Evolutionary conservation across 2,888 invertebrate genomes (phyloP), one percentile per base, ranked within the genome.

Genomic region (Ypsolopha scabrella): DNA sequence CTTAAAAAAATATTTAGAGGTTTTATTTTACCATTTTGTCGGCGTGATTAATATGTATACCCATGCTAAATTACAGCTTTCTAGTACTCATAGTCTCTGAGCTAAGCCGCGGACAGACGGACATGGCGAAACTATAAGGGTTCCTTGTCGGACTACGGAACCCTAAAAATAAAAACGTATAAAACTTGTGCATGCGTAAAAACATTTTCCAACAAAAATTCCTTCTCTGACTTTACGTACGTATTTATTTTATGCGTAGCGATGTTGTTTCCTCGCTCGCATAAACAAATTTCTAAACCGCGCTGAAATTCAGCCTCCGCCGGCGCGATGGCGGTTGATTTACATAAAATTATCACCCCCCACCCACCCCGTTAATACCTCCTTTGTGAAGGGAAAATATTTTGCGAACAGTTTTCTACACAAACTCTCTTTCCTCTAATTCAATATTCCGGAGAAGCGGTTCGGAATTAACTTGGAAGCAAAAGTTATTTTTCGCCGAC

Each of bases 321-420:
- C 61, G 58, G 53, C 53, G 57, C 54, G 61, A 60, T 58, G 62
- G 62, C 57, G 62, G 60, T 59, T 62, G 64, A 80, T 83, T 83
- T 82, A 64, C 85, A 83, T 83, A 75, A 65, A 68, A 69, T 70
- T 68, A 68, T 62, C 63, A 56, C 57, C 53, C 55, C 61, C 54
- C 41, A 52, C 41, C 51, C 51, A 35, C 46, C 48, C 44, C 49
- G 38, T 51, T 75, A 80, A 82, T 80, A 76, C 81, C 78, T 76
- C 72, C 72, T 82, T 82, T 82, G 83, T 83, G 74, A 71, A 71
- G 75, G 68, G 77, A 79, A 85, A 85, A 86, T 86, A 85, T 86
- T 86, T 86, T 82, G 73, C 70, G 82, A 72, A 80, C 83, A 79
- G 83, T 86, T 85, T 85, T 78, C 72, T 74, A 80, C 75, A 82